Base-by-base conservation (phyloP, 2,888 invertebrate species). In the Automeris io region DNA sequence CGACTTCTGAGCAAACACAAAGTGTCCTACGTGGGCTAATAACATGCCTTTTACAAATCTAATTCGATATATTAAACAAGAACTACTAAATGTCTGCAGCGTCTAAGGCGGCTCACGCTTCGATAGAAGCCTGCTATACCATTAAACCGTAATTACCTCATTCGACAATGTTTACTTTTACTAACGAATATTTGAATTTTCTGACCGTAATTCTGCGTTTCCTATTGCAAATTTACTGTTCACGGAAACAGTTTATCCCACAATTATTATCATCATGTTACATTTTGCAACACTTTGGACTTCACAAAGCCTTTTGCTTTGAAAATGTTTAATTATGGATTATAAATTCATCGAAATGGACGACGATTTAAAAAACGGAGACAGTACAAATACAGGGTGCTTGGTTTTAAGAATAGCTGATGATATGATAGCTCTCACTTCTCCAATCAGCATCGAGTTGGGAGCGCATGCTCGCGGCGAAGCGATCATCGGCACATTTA, bases 1-100 rank as follows among this genome's bases (percentile, higher is more conserved):
- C 68, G 78, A 73, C 51, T 70, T 70, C 66, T 78, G 78, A 70
- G 64, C 80, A 85, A 73, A 79, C 58, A 82, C 75, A 85, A 82
- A 77, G 76, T 72, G 57, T 66, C 58, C 68, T 71, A 70, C 70
- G 72, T 74, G 71, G 70, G 66, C 66, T 78, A 81, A 82, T 82
- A 67, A 75, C 57, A 69, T 48, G 57, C 43, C 51, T 41, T 45
- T 45, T 42, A 47, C 47, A 57, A 54, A 61, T 65, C 61, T 65
- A 70, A 73, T 71, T 66, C 65, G 56, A 63, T 52, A 60, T 69
- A 73, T 70, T 70, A 69, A 69, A 51, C 49, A 51, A 51, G 56
- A 51, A 51, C 45, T 35, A 43, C 39, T 57, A 60, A 66, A 65
- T 70, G 66, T 66, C 54, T 57, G 53, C 58, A 46, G 55, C 64